Base-by-base conservation (phyloP, 2,888 invertebrate species). In the Mimas tiliae region DNA sequence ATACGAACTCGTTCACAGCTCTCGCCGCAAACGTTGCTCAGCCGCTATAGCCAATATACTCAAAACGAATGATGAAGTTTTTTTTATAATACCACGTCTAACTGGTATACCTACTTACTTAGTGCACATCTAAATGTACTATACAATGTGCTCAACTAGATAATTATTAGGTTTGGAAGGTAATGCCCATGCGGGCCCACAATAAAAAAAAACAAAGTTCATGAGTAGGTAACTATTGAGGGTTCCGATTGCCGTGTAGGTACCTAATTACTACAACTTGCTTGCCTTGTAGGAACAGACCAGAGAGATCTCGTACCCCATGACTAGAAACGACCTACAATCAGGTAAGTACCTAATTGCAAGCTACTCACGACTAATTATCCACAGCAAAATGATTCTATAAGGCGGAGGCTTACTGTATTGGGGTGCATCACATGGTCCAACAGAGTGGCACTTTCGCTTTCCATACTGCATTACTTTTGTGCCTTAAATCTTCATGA, bases 341-440 rank as follows among this genome's bases (percentile, higher is more conserved):
- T 48, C 9, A 48, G 16, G 9, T 7, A 27, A n/a, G n/a, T n/a
- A n/a, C n/a, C n/a, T n/a, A n/a, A 4, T 27, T 27, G 27, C 27
- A 27, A 27, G 4, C 27, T 27, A 27, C 27, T 27, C 27, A 27
- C 27, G 27, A 27, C 27, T 1, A 27, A 27, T 27, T 27, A 27
- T 27, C 27, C 27, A 27, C 27, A 27, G 27, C 27, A 27, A 27
- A 27, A 27, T 27, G 27, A 1, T 27, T n/a, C n/a, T n/a, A n/a
- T n/a, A n/a, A 12, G 47, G 7, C 4, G 14, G 14, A 14, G n/a
- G 47, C 85, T 82, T 72, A 86, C 84, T 45, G 72, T 67, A 72
- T 80, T 83, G 45, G 77, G 70, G 47, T 77, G 81, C 76, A 85
- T 84, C 63, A 84, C 86, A 76, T 89, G 86, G 74, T 86, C 81